A percentile compares a stretch with the other conserved stretches of the same genome.
These are phyloP conservation scores for Cosmia trapezina DNA, from an alignment of 2,888 invertebrate species.

Conservation along the genomic window DNA sequence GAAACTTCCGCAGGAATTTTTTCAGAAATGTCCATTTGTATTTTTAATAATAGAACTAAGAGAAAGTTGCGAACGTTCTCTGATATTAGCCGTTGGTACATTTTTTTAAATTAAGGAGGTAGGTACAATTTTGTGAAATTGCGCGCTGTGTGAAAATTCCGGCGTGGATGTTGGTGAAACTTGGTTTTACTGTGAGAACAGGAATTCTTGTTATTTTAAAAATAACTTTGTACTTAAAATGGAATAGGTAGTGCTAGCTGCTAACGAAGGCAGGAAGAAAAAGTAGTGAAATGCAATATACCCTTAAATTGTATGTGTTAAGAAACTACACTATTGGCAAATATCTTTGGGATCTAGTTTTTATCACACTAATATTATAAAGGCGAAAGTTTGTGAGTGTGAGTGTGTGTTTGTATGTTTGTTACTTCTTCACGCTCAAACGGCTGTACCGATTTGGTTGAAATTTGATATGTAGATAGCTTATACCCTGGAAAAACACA, in stretches of 20 bases:
- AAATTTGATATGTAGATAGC: too few relatives aligned
- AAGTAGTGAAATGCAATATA: background rate
- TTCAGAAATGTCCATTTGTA: conserved; percentile 25
- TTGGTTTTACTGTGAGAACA: conserved; percentile 16
- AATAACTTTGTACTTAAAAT: background rate
- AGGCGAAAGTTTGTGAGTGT: too few relatives aligned
- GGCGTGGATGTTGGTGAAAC: background rate
- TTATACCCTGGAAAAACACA: too few relatives aligned
- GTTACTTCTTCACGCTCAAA: too few relatives aligned
- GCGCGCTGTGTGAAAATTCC: conserved; percentile 29
- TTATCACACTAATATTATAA: too few relatives aligned
- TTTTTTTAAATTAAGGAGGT: conserved; percentile 51
- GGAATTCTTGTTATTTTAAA: conserved; percentile 10
- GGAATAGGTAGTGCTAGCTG: background rate
- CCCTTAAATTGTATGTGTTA: background rate
- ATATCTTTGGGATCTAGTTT: background rate
- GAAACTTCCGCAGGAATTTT: conserved; percentile 35
- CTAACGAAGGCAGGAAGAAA: background rate
- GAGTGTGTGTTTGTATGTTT: too few relatives aligned
- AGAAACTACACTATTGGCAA: background rate
- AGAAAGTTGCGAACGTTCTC: conserved; percentile 23
- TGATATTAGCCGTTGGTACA: conserved; percentile 27
- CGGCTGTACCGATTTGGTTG: too few relatives aligned
- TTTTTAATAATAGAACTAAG: conserved; percentile 50
- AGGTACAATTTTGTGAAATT: conserved; percentile 38